phyloP scores from a whole-genome alignment of 2,888 invertebrate species.

The Morpho deidamia region DNA sequence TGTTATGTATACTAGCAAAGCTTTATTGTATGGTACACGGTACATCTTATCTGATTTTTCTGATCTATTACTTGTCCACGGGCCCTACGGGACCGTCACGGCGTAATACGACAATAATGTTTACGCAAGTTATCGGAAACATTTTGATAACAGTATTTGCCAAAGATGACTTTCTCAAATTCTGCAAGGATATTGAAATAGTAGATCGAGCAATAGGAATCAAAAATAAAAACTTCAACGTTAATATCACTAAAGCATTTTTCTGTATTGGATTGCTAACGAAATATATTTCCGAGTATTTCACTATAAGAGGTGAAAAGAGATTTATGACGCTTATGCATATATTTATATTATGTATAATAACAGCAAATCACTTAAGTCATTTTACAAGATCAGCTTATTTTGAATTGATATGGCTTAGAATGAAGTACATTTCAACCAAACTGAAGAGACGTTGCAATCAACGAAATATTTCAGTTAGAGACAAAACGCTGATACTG shows the following conservation, averaged over 20 bases:
- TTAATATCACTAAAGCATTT: not conserved
- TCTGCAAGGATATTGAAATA: not conserved
- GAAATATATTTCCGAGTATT: not conserved
- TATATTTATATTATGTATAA: not conserved
- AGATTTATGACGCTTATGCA: not conserved
- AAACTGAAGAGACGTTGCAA: not conserved
- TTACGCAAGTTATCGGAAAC: not conserved
- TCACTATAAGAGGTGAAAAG: not conserved
- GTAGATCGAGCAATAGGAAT: not conserved
- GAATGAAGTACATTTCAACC: not conserved
- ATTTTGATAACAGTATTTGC: not conserved
- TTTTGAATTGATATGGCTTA: conserved; percentile 2
- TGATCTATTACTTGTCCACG: no score
- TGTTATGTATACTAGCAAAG: not conserved
- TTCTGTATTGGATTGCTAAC: not conserved
- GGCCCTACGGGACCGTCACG: no score
- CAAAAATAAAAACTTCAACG: not conserved
- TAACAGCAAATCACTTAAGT: conserved; percentile 1
- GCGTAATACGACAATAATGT: not conserved
- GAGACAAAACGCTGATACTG: not conserved
- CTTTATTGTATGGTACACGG: not conserved
- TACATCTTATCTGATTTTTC: no score
- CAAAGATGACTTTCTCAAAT: not conserved
- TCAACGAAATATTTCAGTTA: not conserved
- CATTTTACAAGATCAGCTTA: not conserved